Evolutionary conservation across 2,888 invertebrate genomes (phyloP).

Genomic region (Hybos culiciformis): DNA sequence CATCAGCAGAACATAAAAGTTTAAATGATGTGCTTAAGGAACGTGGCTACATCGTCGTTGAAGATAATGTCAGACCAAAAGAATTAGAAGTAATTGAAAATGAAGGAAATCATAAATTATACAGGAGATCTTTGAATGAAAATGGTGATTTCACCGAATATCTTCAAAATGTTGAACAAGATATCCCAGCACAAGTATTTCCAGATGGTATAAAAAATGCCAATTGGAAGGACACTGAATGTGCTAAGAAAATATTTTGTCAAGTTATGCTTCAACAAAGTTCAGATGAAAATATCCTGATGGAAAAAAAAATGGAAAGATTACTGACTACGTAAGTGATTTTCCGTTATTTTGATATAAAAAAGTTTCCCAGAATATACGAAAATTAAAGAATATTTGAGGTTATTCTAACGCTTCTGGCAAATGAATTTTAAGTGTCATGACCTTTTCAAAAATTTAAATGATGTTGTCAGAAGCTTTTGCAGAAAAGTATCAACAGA

Average conservation of each 20-base stretch:
- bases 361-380: neutral
- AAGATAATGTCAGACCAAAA: conserved; percentile 15
- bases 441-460: too few species aligned
- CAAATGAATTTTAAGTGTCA: neutral
- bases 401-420: neutral
- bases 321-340: conserved; percentile 57
- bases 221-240: conserved; percentile 63
- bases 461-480: too few species aligned
- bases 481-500: too few species aligned
- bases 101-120: conserved; percentile 10
- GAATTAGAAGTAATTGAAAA: conserved; percentile 13
- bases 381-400: neutral
- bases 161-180: conserved; percentile 22
- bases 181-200: conserved; percentile 11
- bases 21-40: conserved; percentile 22
- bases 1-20: conserved; percentile 44
- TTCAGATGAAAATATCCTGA: conserved; percentile 53
- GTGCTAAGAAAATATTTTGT: conserved; percentile 65
- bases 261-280: conserved; percentile 56
- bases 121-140: conserved; percentile 20
- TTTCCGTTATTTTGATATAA: conserved; percentile 21
- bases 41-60: too few species aligned
- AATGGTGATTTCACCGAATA: conserved; percentile 35
- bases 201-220: conserved; percentile 38
- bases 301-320: conserved; percentile 70